Evolutionary conservation across 2,797 vertebrate genomes (phyloP).

Genomic region (Molossus molossus): DNA sequence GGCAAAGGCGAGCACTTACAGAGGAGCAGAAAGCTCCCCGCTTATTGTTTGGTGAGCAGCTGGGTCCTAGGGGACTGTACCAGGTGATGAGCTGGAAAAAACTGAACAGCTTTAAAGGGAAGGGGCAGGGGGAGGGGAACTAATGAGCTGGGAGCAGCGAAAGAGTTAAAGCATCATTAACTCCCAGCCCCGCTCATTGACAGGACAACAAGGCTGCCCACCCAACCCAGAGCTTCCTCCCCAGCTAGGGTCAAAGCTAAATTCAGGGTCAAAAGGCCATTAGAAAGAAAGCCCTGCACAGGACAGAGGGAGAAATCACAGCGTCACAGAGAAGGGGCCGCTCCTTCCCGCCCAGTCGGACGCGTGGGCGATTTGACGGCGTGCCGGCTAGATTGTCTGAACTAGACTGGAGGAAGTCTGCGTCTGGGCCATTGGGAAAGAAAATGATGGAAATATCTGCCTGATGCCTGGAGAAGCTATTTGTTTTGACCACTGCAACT

Average conservation of each 20-base stretch:
- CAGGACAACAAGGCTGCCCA: slow-evolving; percentile 26
- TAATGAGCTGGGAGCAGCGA: slow-evolving; percentile 78
- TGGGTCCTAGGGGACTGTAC: not conserved
- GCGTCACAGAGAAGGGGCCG: not conserved
- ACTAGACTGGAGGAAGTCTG: slow-evolving; percentile 71
- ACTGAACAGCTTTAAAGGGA: slow-evolving; percentile 67
- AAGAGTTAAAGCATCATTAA: slow-evolving; percentile 85
- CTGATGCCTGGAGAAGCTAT: slow-evolving; percentile 77
- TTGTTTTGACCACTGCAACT: slow-evolving; percentile 76
- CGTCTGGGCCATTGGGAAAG: slow-evolving; percentile 66
- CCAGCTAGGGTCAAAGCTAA: slow-evolving; percentile 85
- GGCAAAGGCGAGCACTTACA: slow-evolving; percentile 47
- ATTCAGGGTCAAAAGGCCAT: slow-evolving; percentile 85
- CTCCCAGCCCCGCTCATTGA: slow-evolving; percentile 79
- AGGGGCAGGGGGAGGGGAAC: not conserved
- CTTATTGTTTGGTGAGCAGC: slow-evolving; percentile 73
- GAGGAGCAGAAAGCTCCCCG: slow-evolving; percentile 62
- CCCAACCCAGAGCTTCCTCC: slow-evolving; percentile 76
- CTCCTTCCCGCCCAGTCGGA: not conserved
- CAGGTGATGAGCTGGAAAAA: slow-evolving; percentile 73
- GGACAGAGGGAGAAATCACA: slow-evolving; percentile 79
- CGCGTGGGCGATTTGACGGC: slow-evolving; percentile 10
- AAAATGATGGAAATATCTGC: slow-evolving; percentile 73
- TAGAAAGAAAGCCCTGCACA: slow-evolving; percentile 79
- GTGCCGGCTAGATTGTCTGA: not conserved